These are phyloP conservation scores for Rhabditoides inermis DNA, from an alignment of 2,888 invertebrate genomes.

Conservation along the genomic window DNA sequence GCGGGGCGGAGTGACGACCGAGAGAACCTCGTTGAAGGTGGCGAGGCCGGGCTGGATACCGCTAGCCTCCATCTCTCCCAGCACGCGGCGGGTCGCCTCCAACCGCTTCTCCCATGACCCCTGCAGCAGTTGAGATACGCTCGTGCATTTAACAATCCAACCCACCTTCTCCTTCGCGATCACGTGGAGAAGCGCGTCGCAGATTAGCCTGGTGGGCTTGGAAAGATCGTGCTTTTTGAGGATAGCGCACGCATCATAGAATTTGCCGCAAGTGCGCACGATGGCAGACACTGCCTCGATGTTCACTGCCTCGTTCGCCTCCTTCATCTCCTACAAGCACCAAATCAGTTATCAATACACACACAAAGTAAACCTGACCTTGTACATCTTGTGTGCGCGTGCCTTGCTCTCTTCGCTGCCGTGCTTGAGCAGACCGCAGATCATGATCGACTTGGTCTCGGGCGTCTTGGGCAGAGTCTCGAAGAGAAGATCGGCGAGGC, in stretches of 20 bases:
- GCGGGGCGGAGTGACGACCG: not conserved
- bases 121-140: no score
- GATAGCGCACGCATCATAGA: not conserved
- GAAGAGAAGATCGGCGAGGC: conserved; percentile 38
- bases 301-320: no score
- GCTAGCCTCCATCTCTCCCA: conserved; percentile 8
- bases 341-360: not conserved
- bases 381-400: conserved; percentile 19
- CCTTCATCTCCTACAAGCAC: no score
- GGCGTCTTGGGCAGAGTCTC: conserved; percentile 34
- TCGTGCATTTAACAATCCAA: no score
- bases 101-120: no score
- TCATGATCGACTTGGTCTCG: conserved; percentile 35
- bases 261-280: no score
- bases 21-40: conserved; percentile 15
- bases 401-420: conserved; percentile 8
- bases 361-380: conserved; percentile 13
- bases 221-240: not conserved
- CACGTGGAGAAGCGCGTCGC: no score
- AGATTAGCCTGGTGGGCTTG: conserved; percentile 7
- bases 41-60: conserved; percentile 10
- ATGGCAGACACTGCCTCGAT: no score
- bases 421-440: conserved; percentile 37
- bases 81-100: conserved; percentile 5
- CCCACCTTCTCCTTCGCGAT: no score